These are phyloP conservation scores for Branchellion lobata DNA, from an alignment of 2,888 invertebrate genomes.

Conservation along the genomic window DNA sequence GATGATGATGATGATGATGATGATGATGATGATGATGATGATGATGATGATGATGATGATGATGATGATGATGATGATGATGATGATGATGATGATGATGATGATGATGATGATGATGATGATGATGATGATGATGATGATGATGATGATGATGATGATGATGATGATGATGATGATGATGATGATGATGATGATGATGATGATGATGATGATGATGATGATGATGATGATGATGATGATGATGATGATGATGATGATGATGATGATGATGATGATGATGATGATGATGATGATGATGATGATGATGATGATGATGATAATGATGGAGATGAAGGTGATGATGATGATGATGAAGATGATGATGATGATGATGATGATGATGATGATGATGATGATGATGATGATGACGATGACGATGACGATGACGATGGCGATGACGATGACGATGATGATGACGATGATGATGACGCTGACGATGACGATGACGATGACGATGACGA, in stretches of 20 bases:
- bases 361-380: conserved; percentile 46
- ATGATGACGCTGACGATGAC: too few species aligned
- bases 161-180: conserved; percentile 25
- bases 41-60: conserved; percentile 25
- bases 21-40: conserved; percentile 24
- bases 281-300: conserved; percentile 31
- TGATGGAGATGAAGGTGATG: not conserved
- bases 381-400: not conserved
- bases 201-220: conserved; percentile 26
- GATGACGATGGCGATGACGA: conserved; percentile 48
- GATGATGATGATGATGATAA: conserved; percentile 26
- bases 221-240: conserved; percentile 35
- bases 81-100: conserved; percentile 24
- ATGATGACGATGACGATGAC: conserved; percentile 13
- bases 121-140: conserved; percentile 23
- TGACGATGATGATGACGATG: too few species aligned
- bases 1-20: conserved; percentile 23
- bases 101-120: conserved; percentile 25
- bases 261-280: conserved; percentile 42
- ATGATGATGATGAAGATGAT: conserved; percentile 21
- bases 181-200: conserved; percentile 19
- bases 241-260: conserved; percentile 43
- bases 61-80: conserved; percentile 23
- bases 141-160: conserved; percentile 24
- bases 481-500: conserved; percentile 32